Evolutionary conservation across 1,140 invertebrate genomes (phyloP).

Genomic region (Lithobius niger): DNA sequence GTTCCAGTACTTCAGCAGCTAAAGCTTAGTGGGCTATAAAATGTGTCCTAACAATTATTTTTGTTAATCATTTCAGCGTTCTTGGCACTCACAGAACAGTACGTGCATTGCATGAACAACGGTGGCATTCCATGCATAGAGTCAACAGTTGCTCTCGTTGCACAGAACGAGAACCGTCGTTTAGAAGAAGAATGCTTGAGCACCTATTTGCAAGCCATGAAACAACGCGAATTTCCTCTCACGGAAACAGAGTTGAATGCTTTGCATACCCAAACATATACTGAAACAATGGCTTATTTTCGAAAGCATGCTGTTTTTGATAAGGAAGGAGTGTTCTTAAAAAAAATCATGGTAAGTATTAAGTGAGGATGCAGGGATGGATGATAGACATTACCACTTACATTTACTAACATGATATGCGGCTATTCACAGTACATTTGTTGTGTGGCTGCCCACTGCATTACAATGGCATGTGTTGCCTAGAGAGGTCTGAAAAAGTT

Average conservation of each 20-base stretch:
- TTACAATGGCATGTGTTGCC: no score
- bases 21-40: no score
- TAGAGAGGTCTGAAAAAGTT: no score
- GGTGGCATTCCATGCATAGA: neutral
- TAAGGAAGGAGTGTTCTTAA: neutral
- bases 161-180: neutral
- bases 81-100: neutral
- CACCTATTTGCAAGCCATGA: neutral
- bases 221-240: neutral
- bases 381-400: no score
- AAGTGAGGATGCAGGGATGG: no score
- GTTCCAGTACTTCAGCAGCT: no score
- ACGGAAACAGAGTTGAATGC: neutral
- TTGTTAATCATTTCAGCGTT: neutral
- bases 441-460: no score
- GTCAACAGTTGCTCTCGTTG: neutral
- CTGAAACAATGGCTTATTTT: neutral
- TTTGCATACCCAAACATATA: neutral
- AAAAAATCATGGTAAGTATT: neutral
- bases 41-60: neutral
- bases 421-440: no score
- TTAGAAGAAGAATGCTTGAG: neutral
- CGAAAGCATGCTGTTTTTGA: neutral
- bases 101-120: neutral
- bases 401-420: no score